Evolutionary conservation across 2,888 invertebrate species (phyloP).

Genomic region (Autographa pulchrina): DNA sequence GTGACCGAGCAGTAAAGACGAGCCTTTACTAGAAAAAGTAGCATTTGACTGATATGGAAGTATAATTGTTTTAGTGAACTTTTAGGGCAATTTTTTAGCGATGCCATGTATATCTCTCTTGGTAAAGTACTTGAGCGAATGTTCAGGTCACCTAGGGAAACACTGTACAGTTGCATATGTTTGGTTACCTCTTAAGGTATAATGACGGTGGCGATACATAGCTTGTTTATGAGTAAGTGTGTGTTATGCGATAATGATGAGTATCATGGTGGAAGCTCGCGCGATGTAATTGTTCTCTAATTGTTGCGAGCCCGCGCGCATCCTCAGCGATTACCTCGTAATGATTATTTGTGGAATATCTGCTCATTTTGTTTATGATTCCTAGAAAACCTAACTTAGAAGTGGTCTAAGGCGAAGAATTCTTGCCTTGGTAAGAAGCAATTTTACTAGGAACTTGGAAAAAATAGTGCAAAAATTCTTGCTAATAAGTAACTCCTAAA

Average conservation of each 20-base stretch:
- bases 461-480: not conserved
- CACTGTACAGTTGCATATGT: not conserved
- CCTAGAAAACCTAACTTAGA: not conserved
- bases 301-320: conserved; percentile 19
- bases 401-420: not conserved
- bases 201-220: not conserved
- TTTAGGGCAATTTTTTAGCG: not conserved
- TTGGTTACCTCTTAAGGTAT: conserved; percentile 5
- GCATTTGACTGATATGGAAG: not conserved
- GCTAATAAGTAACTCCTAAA: not conserved
- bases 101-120: not conserved
- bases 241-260: conserved; percentile 47
- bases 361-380: not conserved
- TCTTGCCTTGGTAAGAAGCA: not conserved
- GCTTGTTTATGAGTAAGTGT: conserved; percentile 15
- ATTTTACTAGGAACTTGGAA: not conserved
- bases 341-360: conserved; percentile 25
- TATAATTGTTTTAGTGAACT: not conserved
- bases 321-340: conserved; percentile 22
- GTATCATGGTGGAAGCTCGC: conserved; percentile 58
- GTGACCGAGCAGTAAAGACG: not conserved
- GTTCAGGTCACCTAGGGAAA: not conserved
- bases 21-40: not conserved
- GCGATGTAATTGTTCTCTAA: conserved; percentile 38
- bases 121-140: not conserved